Conservation (phyloP, 2,797 vertebrate genomes). For the Heterohyrax brucei region DNA sequence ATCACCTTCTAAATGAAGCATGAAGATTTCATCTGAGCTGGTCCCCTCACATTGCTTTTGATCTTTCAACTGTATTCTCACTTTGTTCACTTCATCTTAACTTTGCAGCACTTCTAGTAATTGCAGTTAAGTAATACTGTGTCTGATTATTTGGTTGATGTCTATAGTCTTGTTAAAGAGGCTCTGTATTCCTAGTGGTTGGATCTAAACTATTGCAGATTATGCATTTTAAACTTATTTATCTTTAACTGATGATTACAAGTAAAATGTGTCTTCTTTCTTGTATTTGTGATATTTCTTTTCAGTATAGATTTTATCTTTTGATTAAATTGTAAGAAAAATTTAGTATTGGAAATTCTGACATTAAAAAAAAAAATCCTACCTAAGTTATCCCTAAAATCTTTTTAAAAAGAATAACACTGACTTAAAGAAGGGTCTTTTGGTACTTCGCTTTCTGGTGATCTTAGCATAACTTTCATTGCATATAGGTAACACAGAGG, state of each 20-base stretch:
- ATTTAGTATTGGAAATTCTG: constrained; percentile 48
- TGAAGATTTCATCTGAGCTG: neutral
- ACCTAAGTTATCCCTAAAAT: constrained; percentile 14
- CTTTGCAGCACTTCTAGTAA: neutral
- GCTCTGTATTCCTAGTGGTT: constrained; percentile 28
- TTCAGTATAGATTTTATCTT: constrained; percentile 38
- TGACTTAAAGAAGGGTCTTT: constrained; percentile 45
- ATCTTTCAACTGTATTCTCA: neutral
- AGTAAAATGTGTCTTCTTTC: constrained; percentile 30
- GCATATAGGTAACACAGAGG: constrained; percentile 23
- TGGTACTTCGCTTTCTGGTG: constrained; percentile 52
- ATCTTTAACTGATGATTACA: constrained; percentile 55
- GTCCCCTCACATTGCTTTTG: neutral
- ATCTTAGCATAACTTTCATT: constrained; percentile 52
- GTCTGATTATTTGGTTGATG: neutral
- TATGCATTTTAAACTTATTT: constrained; percentile 43
- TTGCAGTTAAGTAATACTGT: neutral
- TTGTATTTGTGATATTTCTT: constrained; percentile 44
- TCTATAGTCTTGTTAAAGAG: neutral
- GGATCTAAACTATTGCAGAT: constrained; percentile 11
- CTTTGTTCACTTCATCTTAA: neutral
- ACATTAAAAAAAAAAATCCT: constrained; percentile 26
- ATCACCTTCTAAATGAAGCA: neutral
- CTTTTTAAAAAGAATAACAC: constrained; percentile 44
- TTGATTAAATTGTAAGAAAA: constrained; percentile 56